Percentiles rank a stretch among this genome's conserved stretches.
These are phyloP conservation scores for Varanus salvator DNA, from an alignment of 2,113 vertebrate species.

Conservation along the genomic window DNA sequence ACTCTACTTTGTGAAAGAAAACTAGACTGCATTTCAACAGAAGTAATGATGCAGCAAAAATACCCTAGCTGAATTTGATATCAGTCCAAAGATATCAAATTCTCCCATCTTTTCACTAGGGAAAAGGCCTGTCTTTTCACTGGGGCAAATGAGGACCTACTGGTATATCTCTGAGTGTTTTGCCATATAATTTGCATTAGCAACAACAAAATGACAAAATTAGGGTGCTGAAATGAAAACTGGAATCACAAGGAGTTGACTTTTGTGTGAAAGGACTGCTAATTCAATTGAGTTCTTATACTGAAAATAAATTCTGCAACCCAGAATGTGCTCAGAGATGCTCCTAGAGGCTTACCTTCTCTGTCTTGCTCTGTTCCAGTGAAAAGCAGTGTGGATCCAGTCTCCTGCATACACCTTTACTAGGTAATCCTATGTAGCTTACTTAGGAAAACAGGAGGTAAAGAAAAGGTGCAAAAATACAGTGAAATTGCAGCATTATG, in stretches of 20 bases:
- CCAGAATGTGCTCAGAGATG: too few species aligned
- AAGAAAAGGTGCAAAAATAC: background rate
- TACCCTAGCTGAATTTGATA: slow-evolving; percentile 59
- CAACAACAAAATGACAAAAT: background rate
- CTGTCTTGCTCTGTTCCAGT: too few species aligned
- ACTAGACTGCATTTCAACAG: slow-evolving; percentile 67
- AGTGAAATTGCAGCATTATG: background rate
- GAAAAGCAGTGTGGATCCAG: background rate
- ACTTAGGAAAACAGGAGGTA: background rate
- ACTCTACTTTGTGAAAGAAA: slow-evolving; percentile 62
- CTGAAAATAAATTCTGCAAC: too few species aligned
- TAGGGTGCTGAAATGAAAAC: background rate
- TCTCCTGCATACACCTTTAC: background rate
- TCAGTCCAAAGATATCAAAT: background rate
- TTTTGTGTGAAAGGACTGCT: background rate
- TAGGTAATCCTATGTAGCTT: background rate
- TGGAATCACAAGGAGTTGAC: background rate
- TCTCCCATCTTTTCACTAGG: background rate
- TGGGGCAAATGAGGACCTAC: background rate
- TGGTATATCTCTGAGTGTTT: background rate
- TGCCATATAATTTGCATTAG: background rate
- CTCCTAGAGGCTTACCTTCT: too few species aligned
- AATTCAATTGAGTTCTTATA: too few species aligned
- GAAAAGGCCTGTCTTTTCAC: background rate
- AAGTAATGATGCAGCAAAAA: slow-evolving; percentile 69